Conservation (phyloP, 2,888 invertebrate genomes). For the Standfussiana lucernea region DNA sequence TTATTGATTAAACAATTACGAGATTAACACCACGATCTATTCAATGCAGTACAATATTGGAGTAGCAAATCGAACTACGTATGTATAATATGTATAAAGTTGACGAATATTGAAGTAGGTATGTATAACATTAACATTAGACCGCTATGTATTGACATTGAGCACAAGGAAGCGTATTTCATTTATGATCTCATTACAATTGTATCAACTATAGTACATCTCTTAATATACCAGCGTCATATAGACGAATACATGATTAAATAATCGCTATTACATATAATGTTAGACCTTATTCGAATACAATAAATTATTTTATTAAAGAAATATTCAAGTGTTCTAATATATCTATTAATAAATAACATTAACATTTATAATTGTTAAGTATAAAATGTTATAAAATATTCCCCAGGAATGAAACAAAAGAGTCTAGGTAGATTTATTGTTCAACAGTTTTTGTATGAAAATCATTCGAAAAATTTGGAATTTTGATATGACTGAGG, state of each 20-base stretch:
- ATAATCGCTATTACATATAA: slow-evolving; percentile 77
- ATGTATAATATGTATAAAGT: slow-evolving; percentile 66
- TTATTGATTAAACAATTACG: slow-evolving; percentile 74
- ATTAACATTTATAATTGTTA: slow-evolving; percentile 77
- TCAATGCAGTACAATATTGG: slow-evolving; percentile 70
- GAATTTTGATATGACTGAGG: slow-evolving; percentile 86
- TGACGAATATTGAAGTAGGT: slow-evolving; percentile 69
- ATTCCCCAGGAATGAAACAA: slow-evolving; percentile 78
- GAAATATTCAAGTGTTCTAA: slow-evolving; percentile 83
- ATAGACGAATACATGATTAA: slow-evolving; percentile 85
- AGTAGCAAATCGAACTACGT: slow-evolving; percentile 70
- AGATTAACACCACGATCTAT: slow-evolving; percentile 85
- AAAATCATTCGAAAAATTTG: slow-evolving; percentile 77
- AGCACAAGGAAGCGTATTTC: slow-evolving; percentile 87
- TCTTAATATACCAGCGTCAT: slow-evolving; percentile 88
- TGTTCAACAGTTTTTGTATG: slow-evolving; percentile 72
- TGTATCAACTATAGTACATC: slow-evolving; percentile 76
- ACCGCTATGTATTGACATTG: slow-evolving; percentile 88
- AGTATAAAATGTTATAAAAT: slow-evolving; percentile 72
- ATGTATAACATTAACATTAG: slow-evolving; percentile 77
- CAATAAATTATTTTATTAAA: slow-evolving; percentile 79
- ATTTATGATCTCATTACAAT: slow-evolving; percentile 72
- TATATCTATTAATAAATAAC: slow-evolving; percentile 78
- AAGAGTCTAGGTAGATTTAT: slow-evolving; percentile 70
- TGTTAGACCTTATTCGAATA: slow-evolving; percentile 86